Base-by-base conservation (phyloP, 1,140 invertebrate genomes). In the Battus philenor region DNA sequence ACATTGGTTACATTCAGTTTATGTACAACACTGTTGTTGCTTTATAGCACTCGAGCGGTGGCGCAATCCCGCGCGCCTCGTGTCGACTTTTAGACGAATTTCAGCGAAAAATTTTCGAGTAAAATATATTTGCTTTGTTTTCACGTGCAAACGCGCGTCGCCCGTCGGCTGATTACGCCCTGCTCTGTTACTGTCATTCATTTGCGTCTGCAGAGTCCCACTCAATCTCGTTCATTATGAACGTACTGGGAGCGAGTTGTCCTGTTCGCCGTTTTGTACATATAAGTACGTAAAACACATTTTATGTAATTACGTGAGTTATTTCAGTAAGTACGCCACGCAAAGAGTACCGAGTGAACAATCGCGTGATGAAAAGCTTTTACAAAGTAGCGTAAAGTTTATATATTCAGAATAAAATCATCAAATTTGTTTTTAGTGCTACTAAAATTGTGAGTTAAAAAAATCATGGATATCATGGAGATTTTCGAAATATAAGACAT, bases 181-280 rank as follows among this genome's bases (percentile, higher is more conserved):
- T 58, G 51, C 66, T 58, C 57, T 70, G 63, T 68, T 69, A 60
- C 63, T 63, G 73, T 73, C 72, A 77, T 77, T 80, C 79, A 80
- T 80, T 83, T 77, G 66, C 61, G 62, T 76, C 64, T 68, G 64
- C 63, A 58, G 59, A 56, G 66, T 67, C 73, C 70, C 68, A 70
- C 71, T 80, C 76, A 73, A 80, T 80, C 73, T 80, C 72, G 74
- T 83, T 80, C 73, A 78, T 83, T 80, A 80, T 80, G 74, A 73
- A 78, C 74, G 66, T 68, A 68, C 69, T 69, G 44, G 62, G 51
- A 49, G 50, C 67, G 56, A 50, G 53, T 57, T 6, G 15, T 15
- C 22, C 38, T 59, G 65, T 73, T 72, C 72, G 64, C 67, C 58
- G 74, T 72, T 36, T 71, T 55, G 60, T 59, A 68, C 65, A 66